phyloP scores from a whole-genome alignment of 2,113 vertebrate genomes.

The Trachemys scripta region DNA sequence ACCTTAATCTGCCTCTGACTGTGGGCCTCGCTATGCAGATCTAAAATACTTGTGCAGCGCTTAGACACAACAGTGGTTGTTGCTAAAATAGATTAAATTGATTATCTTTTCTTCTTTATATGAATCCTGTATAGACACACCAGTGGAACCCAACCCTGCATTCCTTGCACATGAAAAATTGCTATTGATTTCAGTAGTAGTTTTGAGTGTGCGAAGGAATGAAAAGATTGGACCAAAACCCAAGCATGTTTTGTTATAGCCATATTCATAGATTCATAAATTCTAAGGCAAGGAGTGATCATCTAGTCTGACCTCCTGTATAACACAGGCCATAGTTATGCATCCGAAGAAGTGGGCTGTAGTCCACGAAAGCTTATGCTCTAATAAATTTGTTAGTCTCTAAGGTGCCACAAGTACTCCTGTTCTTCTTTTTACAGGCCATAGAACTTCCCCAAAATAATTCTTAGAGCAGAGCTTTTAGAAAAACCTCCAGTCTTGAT shows the following conservation, averaged over 20 bases:
- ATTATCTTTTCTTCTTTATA: not conserved
- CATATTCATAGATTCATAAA: not conserved
- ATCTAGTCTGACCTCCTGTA: too few species aligned
- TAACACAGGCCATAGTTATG: too few species aligned
- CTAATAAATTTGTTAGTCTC: too few species aligned
- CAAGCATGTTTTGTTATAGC: not conserved
- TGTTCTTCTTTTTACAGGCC: too few species aligned
- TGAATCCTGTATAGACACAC: not conserved
- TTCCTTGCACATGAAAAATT: not conserved
- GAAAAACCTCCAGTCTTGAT: not conserved
- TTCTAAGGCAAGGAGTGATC: too few species aligned
- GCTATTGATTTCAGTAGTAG: not conserved
- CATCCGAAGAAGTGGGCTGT: too few species aligned
- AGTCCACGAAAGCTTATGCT: too few species aligned
- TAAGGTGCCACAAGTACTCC: too few species aligned
- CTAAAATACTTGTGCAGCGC: not conserved
- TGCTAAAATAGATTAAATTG: not conserved
- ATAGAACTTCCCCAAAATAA: not conserved
- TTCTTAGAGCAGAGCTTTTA: not conserved
- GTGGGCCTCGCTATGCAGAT: not conserved
- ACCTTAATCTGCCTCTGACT: not conserved
- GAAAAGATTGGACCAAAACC: not conserved
- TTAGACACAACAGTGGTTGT: fast-evolving
- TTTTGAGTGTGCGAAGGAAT: not conserved
- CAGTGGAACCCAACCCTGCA: not conserved